Conservation (phyloP, 2,113 vertebrate species). For the Arothron firmamentum region DNA sequence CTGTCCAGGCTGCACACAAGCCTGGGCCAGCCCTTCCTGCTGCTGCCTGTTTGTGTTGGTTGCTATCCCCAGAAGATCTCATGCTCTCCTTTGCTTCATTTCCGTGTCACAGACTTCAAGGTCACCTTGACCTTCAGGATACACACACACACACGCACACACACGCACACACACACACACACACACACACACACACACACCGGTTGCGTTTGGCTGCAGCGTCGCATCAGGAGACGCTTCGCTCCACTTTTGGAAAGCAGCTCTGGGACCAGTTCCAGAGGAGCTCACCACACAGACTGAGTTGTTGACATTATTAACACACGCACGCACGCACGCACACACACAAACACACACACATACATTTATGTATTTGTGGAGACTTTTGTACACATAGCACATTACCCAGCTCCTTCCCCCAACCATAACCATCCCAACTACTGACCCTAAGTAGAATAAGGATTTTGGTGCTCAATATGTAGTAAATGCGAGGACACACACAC, state of each 20-base stretch:
- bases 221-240: constrained; percentile 43
- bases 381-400: too few species aligned
- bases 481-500: background rate
- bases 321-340: background rate
- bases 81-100: constrained; percentile 45
- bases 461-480: too few species aligned
- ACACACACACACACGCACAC: background rate
- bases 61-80: constrained; percentile 52
- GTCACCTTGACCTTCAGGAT: constrained; percentile 58
- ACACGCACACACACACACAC: constrained; percentile 7
- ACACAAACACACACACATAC: constrained; percentile 3
- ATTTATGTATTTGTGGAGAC: too few species aligned
- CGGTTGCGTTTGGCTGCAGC: constrained; percentile 37
- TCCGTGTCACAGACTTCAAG: constrained; percentile 21
- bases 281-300: constrained; percentile 24
- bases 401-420: too few species aligned
- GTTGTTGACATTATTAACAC: background rate
- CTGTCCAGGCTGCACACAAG: background rate
- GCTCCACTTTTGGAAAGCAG: constrained; percentile 62
- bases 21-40: background rate
- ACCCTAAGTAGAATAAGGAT: too few species aligned
- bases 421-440: too few species aligned
- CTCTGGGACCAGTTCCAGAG: constrained; percentile 44
- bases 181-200: constrained; percentile 14
- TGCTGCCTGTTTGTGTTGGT: constrained; percentile 45